Percentiles rank a stretch among this genome's conserved stretches.
phyloP scores from a whole-genome alignment of 2,888 invertebrate species.

The Chrysopilus asiliformis region DNA sequence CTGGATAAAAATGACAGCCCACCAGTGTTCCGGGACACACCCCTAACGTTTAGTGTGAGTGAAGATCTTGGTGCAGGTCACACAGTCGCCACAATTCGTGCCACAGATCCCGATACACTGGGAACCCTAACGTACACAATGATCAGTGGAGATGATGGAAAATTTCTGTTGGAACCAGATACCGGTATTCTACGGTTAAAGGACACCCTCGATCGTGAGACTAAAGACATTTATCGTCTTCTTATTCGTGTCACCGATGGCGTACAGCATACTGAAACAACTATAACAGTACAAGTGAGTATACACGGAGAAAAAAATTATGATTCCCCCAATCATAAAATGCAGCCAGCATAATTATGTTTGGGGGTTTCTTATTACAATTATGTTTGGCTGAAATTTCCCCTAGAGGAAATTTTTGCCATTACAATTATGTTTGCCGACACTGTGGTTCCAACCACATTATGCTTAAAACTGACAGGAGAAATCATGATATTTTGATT shows the following conservation, averaged over 20 bases:
- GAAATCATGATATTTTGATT: too few species aligned
- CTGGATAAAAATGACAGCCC: slow-evolving; percentile 90
- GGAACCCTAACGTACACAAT: slow-evolving; percentile 64
- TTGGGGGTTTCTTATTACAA: too few species aligned
- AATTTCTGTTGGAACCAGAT: slow-evolving; percentile 56
- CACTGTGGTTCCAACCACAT: too few species aligned
- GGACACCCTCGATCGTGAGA: slow-evolving; percentile 74
- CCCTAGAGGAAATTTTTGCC: too few species aligned
- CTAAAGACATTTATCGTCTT: slow-evolving; percentile 62
- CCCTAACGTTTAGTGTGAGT: slow-evolving; percentile 60
- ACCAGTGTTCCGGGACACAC: slow-evolving; percentile 69
- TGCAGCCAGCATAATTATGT: too few species aligned
- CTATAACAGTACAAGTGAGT: slow-evolving; percentile 63
- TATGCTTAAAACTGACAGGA: too few species aligned
- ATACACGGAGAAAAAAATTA: too few species aligned
- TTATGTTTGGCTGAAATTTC: too few species aligned
- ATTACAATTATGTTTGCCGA: too few species aligned
- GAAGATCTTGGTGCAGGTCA: slow-evolving; percentile 77
- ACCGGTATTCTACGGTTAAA: slow-evolving; percentile 61
- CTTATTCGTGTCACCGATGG: slow-evolving; percentile 79
- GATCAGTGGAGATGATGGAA: slow-evolving; percentile 48
- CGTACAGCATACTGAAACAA: slow-evolving; percentile 67
- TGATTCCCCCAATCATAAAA: too few species aligned
- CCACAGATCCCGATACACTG: slow-evolving; percentile 75
- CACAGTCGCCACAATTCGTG: slow-evolving; percentile 59